These are phyloP conservation scores for Halcyon badia DNA, from an alignment of 2,797 vertebrate species.

Conservation along the genomic window DNA sequence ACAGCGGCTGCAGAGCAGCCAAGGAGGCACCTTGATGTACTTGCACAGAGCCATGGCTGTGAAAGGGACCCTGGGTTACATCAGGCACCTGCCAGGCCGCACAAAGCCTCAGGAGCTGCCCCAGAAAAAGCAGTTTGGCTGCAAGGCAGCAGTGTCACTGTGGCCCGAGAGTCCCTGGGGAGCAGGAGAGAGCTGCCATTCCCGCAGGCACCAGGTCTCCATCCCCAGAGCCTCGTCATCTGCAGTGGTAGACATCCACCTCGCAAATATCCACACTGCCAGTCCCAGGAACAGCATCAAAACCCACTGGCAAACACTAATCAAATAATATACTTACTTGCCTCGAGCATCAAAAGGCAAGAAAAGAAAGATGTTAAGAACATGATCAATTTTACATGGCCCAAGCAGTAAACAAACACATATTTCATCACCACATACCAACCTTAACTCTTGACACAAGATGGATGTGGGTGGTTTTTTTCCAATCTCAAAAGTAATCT, in stretches of 20 bases:
- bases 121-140: neutral
- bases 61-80: neutral
- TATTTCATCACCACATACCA: conserved; percentile 67
- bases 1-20: neutral
- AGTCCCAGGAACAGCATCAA: neutral
- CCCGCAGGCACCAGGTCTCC: neutral
- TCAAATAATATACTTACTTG: conserved; percentile 46
- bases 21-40: neutral
- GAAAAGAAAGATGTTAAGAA: conserved; percentile 53
- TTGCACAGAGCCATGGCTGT: neutral
- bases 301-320: neutral
- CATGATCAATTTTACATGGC: conserved; percentile 56
- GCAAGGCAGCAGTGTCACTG: fast-evolving
- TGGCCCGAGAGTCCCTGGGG: neutral
- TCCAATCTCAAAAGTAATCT: conserved; percentile 36
- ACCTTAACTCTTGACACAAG: conserved; percentile 55
- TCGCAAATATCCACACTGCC: neutral
- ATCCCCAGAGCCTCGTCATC: fast-evolving
- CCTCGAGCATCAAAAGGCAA: conserved; percentile 33
- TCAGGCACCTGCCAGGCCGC: neutral
- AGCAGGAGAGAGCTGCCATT: neutral
- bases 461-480: conserved; percentile 17
- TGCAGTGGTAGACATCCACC: fast-evolving
- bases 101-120: neutral
- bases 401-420: conserved; percentile 71